Conservation (phyloP, 2,888 invertebrate species). For the Cryptocephalus moraei region DNA sequence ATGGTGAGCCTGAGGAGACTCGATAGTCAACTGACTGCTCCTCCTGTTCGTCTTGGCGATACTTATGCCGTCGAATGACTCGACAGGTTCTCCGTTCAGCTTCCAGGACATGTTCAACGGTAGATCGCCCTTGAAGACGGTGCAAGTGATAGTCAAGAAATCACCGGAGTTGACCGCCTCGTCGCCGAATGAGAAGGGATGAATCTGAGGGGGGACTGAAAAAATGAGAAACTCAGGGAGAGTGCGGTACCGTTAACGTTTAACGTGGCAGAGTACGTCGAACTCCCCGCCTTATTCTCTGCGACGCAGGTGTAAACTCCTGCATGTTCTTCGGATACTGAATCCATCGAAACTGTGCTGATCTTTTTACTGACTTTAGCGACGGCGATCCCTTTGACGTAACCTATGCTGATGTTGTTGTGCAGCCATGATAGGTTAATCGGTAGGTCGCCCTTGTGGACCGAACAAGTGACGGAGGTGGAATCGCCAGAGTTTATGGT, state of each 20-base stretch:
- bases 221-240: not conserved
- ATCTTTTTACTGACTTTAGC: slow-evolving; percentile 37
- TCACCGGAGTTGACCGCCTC: slow-evolving; percentile 60
- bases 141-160: slow-evolving; percentile 55
- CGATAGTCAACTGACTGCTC: slow-evolving; percentile 58
- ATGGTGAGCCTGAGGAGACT: slow-evolving; percentile 58
- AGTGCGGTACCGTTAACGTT: slow-evolving; percentile 53
- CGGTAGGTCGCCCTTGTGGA: slow-evolving; percentile 70
- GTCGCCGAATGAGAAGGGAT: slow-evolving; percentile 40
- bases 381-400: slow-evolving; percentile 25
- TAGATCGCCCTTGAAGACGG: slow-evolving; percentile 61
- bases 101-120: slow-evolving; percentile 65
- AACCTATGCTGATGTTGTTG: slow-evolving; percentile 43
- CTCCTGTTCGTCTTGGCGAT: slow-evolving; percentile 38
- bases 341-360: slow-evolving; percentile 43
- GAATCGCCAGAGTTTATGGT: slow-evolving; percentile 68
- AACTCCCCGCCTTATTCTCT: slow-evolving; percentile 47
- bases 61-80: slow-evolving; percentile 21
- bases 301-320: slow-evolving; percentile 44
- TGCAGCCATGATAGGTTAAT: slow-evolving; percentile 67
- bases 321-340: slow-evolving; percentile 40
- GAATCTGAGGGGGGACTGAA: slow-evolving; percentile 23
- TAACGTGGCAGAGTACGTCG: slow-evolving; percentile 51
- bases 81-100: slow-evolving; percentile 51
- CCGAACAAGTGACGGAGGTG: slow-evolving; percentile 64